A percentile compares a stretch with the other conserved stretches of the same genome.
phyloP scores from a whole-genome alignment of 1,140 invertebrate species.

The Pissodes strobi region DNA sequence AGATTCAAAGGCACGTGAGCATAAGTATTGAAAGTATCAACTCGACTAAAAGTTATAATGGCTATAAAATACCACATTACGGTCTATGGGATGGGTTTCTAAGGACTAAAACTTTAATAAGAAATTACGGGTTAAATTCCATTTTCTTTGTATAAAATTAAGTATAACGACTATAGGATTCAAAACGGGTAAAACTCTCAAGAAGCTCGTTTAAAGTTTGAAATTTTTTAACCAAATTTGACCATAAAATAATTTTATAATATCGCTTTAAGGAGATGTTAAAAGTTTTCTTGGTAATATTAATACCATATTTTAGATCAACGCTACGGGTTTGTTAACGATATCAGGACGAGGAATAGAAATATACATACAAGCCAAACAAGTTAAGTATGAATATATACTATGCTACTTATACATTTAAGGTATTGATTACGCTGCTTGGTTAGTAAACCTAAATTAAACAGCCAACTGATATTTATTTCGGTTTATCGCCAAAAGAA shows the following conservation, averaged over 20 bases:
- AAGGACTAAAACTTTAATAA: constrained; percentile 10
- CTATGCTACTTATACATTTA: too few relatives aligned
- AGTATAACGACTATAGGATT: constrained; percentile 25
- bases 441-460: too few relatives aligned
- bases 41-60: constrained; percentile 13
- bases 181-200: constrained; percentile 12
- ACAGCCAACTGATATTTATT: too few relatives aligned
- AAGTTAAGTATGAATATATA: too few relatives aligned
- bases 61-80: not conserved
- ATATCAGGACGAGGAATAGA: too few relatives aligned
- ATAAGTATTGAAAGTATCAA: too few relatives aligned
- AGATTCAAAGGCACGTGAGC: too few relatives aligned
- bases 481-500: too few relatives aligned
- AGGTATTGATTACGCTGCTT: too few relatives aligned
- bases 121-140: constrained; percentile 29
- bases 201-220: constrained; percentile 27
- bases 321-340: not conserved
- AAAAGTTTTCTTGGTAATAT: constrained; percentile 18
- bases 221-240: constrained; percentile 34
- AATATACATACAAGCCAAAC: too few relatives aligned
- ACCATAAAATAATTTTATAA: constrained; percentile 25
- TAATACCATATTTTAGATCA: constrained; percentile 17
- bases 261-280: constrained; percentile 16
- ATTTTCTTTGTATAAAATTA: constrained; percentile 32
- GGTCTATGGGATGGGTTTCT: constrained; percentile 12